phyloP scores from a whole-genome alignment of 2,888 invertebrate genomes.

The Thera britannica region DNA sequence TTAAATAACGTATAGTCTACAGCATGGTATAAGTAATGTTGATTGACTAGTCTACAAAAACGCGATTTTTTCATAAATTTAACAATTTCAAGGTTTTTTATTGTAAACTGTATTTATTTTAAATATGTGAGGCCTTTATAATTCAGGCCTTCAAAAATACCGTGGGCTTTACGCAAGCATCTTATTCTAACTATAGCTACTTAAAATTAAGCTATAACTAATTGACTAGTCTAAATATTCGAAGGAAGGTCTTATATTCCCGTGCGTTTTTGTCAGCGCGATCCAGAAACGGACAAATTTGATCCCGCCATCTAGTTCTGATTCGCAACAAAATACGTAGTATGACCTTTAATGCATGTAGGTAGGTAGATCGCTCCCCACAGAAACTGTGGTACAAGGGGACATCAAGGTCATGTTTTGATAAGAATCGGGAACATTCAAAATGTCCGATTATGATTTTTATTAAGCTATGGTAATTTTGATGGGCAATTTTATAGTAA shows the following conservation, averaged over 20 bases:
- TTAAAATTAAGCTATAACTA: not conserved
- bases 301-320: constrained; percentile 14
- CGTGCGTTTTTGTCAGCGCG: constrained; percentile 13
- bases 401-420: not conserved
- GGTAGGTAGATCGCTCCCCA: constrained; percentile 1
- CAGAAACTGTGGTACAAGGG: not conserved
- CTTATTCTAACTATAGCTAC: not conserved
- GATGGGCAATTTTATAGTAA: too few species aligned
- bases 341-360: not conserved
- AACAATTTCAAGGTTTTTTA: too few species aligned
- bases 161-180: too few species aligned
- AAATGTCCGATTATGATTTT: too few species aligned
- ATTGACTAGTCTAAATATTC: not conserved
- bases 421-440: too few species aligned
- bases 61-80: too few species aligned
- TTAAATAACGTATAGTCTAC: too few species aligned
- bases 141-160: constrained; percentile 8
- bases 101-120: too few species aligned
- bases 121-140: not conserved
- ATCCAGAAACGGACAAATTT: constrained; percentile 1
- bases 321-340: not conserved
- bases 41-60: too few species aligned
- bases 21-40: too few species aligned
- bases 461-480: too few species aligned
- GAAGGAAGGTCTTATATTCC: not conserved